Evolutionary conservation across 1,140 invertebrate species (phyloP), one percentile per base, ranked within the genome.

Genomic region (Drosophila trapezifrons): DNA sequence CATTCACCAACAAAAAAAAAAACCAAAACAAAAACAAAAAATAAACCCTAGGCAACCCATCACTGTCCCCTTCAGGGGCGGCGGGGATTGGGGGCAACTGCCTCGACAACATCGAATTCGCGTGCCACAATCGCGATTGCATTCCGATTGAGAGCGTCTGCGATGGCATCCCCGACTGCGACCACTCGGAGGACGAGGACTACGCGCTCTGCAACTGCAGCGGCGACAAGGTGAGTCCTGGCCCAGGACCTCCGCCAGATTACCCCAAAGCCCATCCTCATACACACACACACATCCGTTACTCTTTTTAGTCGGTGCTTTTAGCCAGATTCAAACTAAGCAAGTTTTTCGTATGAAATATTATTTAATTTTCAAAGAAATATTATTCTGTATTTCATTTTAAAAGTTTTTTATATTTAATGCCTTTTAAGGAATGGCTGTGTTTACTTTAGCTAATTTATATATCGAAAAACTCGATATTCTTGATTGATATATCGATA

Each of bases 81-180:
- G 25, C 64, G 67, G 45, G 47, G 32, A 35, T 37, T n/a, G 59
- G 56, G 56, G 79, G 62, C 70, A 74, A 75, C 69, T 91, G 90
- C 72, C 73, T 91, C 73, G 89, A 91, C 73, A 90, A 80, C 84
- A 83, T 83, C 64, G 90, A 93, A 80, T 94, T 94, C 78, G 82
- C 90, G 67, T 94, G 94, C 80, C 64, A 82, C 45, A 93, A 93
- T 87, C 93, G 92, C 43, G 90, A 91, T 66, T 94, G 94, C 79
- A 94, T 95, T 71, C 80, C 92, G 35, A 83, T 89, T 55, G 78
- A 86, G 57, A 90, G 80, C 77, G 94, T 96, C 20, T 98, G 97
- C 91, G 97, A 98, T 90, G 96, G 95, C 35, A 94, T 95, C 10
- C 93, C 94, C 6, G 97, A 98, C 91, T 99, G 97, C 91, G 93